Evolutionary conservation across 2,888 invertebrate genomes (phyloP).

Genomic region (Anthoptus insignis): DNA sequence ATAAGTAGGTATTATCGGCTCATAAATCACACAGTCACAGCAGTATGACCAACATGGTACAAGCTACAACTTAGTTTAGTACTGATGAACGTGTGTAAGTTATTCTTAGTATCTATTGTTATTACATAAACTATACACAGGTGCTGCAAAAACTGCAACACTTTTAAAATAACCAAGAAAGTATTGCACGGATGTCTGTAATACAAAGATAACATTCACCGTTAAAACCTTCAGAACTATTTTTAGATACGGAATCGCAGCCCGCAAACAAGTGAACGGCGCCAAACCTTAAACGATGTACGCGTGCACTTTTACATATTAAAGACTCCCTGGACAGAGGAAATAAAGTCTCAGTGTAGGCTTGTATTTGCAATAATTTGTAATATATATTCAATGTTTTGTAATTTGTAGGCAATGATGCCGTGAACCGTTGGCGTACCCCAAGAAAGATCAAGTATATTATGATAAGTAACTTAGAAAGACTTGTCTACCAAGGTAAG

Average conservation of each 20-base stretch:
- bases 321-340: conserved; percentile 5
- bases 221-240: conserved; percentile 20
- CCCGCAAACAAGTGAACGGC: neutral
- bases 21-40: too few species aligned
- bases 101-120: too few species aligned
- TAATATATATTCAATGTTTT: conserved; percentile 28
- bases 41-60: too few species aligned
- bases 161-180: neutral
- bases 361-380: conserved; percentile 24
- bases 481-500: too few species aligned
- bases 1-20: too few species aligned
- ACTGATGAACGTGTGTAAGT: too few species aligned
- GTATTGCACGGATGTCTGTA: neutral
- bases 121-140: too few species aligned
- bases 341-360: conserved; percentile 15
- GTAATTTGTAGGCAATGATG: conserved; percentile 27
- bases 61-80: too few species aligned
- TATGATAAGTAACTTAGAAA: neutral
- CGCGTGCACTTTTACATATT: conserved; percentile 11
- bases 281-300: conserved; percentile 16
- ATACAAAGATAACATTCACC: conserved; percentile 29
- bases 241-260: conserved; percentile 22
- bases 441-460: neutral
- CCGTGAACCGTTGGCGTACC: conserved; percentile 8
- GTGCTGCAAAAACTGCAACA: too few species aligned